Evolutionary conservation across 2,797 vertebrate species (phyloP).

Genomic region (Megaceryle alcyon): DNA sequence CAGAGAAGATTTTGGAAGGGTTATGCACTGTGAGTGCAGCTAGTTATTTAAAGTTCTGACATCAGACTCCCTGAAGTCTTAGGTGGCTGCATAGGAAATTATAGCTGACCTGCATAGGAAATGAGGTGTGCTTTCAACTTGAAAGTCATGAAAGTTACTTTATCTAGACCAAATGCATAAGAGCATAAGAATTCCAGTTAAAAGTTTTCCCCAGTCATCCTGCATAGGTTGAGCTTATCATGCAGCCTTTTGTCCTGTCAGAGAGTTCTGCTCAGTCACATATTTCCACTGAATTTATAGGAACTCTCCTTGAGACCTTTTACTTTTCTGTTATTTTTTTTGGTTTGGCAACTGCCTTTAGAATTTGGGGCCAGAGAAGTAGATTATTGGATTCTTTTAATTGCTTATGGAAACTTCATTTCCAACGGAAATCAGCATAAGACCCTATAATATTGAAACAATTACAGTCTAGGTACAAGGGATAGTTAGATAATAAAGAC

Average conservation of each 20-base stretch:
- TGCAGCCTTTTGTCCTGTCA: not conserved
- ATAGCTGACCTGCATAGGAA: constrained; percentile 53
- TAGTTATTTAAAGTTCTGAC: constrained; percentile 38
- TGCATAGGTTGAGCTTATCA: not conserved
- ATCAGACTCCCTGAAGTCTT: not conserved
- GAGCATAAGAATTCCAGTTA: not conserved
- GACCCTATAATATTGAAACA: not conserved
- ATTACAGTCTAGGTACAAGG: not conserved
- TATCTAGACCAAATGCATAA: not conserved
- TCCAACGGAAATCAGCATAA: not conserved
- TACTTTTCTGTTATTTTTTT: not conserved
- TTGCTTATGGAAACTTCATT: not conserved
- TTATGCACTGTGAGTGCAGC: not conserved
- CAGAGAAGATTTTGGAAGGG: not conserved
- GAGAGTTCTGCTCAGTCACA: not conserved
- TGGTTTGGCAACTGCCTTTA: not conserved
- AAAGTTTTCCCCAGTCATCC: not conserved
- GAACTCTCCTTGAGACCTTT: not conserved
- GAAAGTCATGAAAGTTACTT: constrained; percentile 4
- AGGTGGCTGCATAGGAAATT: not conserved
- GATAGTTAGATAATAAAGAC: not conserved
- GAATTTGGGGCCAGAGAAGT: not conserved
- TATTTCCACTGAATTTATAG: not conserved
- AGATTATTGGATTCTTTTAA: not conserved
- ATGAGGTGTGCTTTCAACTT: not conserved